Evolutionary conservation across 1,140 invertebrate genomes (phyloP).

Genomic region (Homalodisca vitripennis): DNA sequence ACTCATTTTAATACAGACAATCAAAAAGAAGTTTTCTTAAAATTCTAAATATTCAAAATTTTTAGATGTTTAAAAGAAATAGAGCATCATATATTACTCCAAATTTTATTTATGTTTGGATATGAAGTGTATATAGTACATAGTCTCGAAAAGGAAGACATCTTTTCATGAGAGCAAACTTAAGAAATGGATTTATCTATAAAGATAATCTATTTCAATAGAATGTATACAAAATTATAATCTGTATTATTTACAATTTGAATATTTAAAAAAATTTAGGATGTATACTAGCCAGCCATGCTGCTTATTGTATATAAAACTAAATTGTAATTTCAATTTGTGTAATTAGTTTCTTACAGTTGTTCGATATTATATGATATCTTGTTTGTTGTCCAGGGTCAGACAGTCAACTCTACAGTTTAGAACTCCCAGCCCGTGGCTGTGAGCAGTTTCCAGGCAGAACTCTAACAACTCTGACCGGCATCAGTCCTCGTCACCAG

Average conservation of each 20-base stretch:
- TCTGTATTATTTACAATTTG: neutral
- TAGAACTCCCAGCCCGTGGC: conserved; percentile 24
- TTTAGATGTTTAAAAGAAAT: no score
- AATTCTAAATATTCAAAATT: no score
- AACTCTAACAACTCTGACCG: conserved; percentile 47
- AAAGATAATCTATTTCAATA: neutral
- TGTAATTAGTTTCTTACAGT: neutral
- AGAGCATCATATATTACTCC: no score
- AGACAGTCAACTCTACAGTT: conserved; percentile 58
- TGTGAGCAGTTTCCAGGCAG: conserved; percentile 24
- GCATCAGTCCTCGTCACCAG: conserved; percentile 56
- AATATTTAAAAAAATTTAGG: neutral
- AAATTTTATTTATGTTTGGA: no score
- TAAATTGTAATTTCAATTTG: neutral
- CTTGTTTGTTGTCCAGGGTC: conserved; percentile 52
- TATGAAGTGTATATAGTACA: no score
- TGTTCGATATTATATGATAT: neutral
- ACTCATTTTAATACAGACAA: no score
- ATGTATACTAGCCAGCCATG: no score
- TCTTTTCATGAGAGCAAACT: no score
- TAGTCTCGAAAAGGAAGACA: no score
- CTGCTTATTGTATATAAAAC: neutral
- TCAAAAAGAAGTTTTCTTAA: no score
- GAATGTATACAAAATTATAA: neutral
- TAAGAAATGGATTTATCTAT: no score